A percentile compares a stretch with the other conserved stretches of the same genome.
These are phyloP conservation scores for Hyperoodon ampullatus DNA, from an alignment of 2,113 vertebrate species.

Conservation along the genomic window DNA sequence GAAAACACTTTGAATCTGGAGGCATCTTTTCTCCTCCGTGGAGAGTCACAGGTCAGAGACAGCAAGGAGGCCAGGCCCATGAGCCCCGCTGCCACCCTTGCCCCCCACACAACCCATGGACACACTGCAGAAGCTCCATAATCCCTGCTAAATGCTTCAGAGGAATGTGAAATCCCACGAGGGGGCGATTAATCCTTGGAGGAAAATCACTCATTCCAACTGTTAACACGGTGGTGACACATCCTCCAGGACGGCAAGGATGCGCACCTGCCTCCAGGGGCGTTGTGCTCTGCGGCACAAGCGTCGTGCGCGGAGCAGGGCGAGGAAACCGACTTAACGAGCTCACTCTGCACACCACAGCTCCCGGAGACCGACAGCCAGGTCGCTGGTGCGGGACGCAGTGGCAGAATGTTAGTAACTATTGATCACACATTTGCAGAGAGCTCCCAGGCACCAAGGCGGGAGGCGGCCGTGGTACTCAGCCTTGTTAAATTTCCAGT, in stretches of 20 bases:
- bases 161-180: not conserved
- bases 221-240: not conserved
- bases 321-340: not conserved
- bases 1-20: not conserved
- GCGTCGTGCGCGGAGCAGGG: not conserved
- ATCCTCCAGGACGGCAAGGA: not conserved
- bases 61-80: not conserved
- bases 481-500: constrained; percentile 32
- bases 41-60: not conserved
- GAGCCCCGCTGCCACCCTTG: too few species aligned
- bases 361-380: not conserved
- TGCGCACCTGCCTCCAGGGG: not conserved
- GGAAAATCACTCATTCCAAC: not conserved
- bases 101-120: not conserved
- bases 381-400: not conserved
- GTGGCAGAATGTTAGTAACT: constrained; percentile 59
- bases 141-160: not conserved
- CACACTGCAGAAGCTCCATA: not conserved
- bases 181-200: not conserved
- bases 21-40: not conserved
- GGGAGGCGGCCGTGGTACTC: not conserved
- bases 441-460: not conserved
- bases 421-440: constrained; percentile 30
- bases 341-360: not conserved
- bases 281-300: not conserved